Evolutionary conservation across 2,113 vertebrate species (phyloP).

Genomic region (Ancistrus triradiatus): DNA sequence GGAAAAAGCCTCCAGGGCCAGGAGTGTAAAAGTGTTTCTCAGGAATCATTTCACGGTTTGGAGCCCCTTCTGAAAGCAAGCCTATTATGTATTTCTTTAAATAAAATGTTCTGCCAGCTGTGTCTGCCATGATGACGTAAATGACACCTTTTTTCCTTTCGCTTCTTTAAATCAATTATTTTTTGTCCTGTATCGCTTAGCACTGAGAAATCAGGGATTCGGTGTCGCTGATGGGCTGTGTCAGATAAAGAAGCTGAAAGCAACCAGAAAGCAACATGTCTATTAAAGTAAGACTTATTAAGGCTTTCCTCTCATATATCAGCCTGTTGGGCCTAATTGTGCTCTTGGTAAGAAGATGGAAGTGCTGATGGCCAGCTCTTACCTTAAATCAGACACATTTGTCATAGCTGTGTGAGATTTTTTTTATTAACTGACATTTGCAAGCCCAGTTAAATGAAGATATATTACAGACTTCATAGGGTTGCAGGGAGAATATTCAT

Average conservation of each 20-base stretch:
- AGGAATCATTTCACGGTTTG: conserved; percentile 23
- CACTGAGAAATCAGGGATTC: conserved; percentile 54
- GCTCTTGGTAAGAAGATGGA: conserved; percentile 24
- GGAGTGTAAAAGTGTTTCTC: conserved; percentile 37
- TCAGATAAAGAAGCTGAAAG: conserved; percentile 54
- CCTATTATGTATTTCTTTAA: neutral
- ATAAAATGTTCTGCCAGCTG: neutral
- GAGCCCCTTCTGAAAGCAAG: conserved; percentile 18
- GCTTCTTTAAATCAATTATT: conserved; percentile 26
- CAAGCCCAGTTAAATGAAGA: conserved; percentile 67
- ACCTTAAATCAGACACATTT: conserved; percentile 54
- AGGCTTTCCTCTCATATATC: conserved; percentile 1
- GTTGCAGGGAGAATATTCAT: conserved; percentile 60
- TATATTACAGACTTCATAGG: conserved; percentile 65
- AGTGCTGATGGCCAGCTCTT: conserved; percentile 47
- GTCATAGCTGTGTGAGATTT: conserved; percentile 59
- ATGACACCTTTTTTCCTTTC: conserved; percentile 32
- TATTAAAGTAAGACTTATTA: conserved; percentile 6
- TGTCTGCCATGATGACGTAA: conserved; percentile 8
- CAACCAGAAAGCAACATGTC: conserved; percentile 51
- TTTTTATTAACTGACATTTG: conserved; percentile 68
- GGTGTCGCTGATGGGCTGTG: conserved; percentile 62
- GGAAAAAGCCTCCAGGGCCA: conserved; percentile 22
- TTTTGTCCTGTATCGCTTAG: conserved; percentile 25
- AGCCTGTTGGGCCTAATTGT: conserved; percentile 33